These are phyloP conservation scores for Lobophora halterata DNA, from an alignment of 2,888 invertebrate genomes.

Conservation along the genomic window DNA sequence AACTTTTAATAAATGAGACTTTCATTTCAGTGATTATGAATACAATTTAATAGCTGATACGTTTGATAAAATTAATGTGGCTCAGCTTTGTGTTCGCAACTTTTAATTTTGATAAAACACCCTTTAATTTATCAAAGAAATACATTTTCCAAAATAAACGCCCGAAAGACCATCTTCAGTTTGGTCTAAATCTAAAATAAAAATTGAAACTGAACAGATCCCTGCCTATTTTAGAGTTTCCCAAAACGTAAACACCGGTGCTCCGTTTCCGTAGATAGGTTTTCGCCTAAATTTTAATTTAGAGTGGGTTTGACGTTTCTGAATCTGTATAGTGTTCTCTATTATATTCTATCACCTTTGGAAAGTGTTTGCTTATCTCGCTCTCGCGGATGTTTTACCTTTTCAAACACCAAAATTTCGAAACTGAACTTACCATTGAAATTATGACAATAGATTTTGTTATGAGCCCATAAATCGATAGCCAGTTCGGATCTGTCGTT, in stretches of 20 bases:
- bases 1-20: conserved; percentile 2
- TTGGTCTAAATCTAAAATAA: no score
- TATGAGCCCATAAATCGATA: no score
- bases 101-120: neutral
- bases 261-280: conserved; percentile 29
- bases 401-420: neutral
- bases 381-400: neutral
- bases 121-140: no score
- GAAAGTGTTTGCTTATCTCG: neutral
- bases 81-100: neutral
- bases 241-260: conserved; percentile 33
- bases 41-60: neutral
- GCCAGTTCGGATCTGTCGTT: no score
- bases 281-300: conserved; percentile 33
- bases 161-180: no score
- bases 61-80: conserved; percentile 11
- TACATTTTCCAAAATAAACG: no score
- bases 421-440: no score
- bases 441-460: no score
- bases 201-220: conserved; percentile 34
- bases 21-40: conserved; percentile 8
- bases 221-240: conserved; percentile 29
- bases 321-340: conserved; percentile 30
- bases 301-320: conserved; percentile 22
- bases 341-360: neutral